Evolutionary conservation across 2,113 vertebrate species (phyloP).

Genomic region (Seriola quinqueradiata): DNA sequence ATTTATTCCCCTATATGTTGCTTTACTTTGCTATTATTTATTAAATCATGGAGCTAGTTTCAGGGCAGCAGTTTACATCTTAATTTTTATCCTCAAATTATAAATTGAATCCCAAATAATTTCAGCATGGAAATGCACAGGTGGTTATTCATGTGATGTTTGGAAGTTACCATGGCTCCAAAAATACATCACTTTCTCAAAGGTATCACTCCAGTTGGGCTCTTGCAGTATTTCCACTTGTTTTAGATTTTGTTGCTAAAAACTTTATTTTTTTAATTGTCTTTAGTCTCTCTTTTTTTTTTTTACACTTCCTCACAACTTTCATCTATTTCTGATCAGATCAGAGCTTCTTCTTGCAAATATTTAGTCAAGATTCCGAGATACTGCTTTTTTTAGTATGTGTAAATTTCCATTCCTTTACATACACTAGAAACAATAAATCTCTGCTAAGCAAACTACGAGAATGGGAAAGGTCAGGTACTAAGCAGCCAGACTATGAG

Average conservation of each 20-base stretch:
- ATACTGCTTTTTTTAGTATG: not conserved
- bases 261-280: not conserved
- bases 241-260: not conserved
- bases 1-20: not conserved
- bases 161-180: not conserved
- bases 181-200: not conserved
- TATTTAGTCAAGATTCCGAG: not conserved
- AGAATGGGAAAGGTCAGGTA: slow-evolving; percentile 21
- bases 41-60: not conserved
- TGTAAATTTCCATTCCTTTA: slow-evolving; percentile 19
- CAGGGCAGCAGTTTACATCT: not conserved
- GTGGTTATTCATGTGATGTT: not conserved
- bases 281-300: not conserved
- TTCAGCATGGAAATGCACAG: not conserved
- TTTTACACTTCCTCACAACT: not conserved
- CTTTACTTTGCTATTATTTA: not conserved
- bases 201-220: not conserved
- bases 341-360: not conserved
- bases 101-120: not conserved
- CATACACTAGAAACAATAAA: slow-evolving; percentile 4
- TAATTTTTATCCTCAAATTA: not conserved
- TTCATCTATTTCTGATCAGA: not conserved
- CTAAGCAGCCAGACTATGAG: not conserved
- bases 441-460: not conserved
- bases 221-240: not conserved